Evolutionary conservation across 2,113 vertebrate species (phyloP).

Genomic region (Poecilia latipinna): DNA sequence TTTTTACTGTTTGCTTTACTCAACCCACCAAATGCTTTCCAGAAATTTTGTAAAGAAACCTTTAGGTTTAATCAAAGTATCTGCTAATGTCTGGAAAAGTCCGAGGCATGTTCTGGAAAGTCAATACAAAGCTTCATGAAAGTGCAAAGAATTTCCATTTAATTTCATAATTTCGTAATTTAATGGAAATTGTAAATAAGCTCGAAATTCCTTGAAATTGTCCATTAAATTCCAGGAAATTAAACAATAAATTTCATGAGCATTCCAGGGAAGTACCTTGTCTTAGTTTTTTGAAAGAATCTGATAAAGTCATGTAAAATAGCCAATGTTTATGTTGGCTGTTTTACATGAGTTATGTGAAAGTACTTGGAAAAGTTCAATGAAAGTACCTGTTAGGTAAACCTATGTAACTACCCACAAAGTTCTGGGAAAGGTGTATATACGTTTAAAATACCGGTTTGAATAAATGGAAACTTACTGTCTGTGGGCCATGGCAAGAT

Average conservation of each 20-base stretch:
- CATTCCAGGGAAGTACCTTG: neutral
- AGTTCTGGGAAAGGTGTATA: neutral
- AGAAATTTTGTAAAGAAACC: neutral
- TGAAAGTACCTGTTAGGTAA: neutral
- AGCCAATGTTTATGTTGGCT: too few species aligned
- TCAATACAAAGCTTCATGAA: too few species aligned
- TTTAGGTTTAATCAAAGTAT: neutral
- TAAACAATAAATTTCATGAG: neutral
- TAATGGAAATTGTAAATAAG: neutral
- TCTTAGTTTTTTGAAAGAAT: neutral
- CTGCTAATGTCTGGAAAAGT: neutral
- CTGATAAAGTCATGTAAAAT: neutral
- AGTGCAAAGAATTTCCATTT: too few species aligned
- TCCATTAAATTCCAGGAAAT: neutral
- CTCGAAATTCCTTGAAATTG: neutral
- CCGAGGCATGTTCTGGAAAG: neutral
- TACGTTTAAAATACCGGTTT: neutral
- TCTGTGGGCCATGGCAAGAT: slow-evolving; percentile 92
- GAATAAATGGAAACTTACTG: slow-evolving; percentile 82
- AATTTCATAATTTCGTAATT: too few species aligned
- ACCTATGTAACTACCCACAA: neutral
- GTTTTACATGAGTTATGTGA: neutral
- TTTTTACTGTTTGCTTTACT: neutral
- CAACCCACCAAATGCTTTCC: neutral
- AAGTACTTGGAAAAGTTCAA: neutral